A percentile compares a stretch with the other conserved stretches of the same genome.
Evolutionary conservation across 2,797 vertebrate species (phyloP).

Genomic region (Eleutherodactylus coqui): DNA sequence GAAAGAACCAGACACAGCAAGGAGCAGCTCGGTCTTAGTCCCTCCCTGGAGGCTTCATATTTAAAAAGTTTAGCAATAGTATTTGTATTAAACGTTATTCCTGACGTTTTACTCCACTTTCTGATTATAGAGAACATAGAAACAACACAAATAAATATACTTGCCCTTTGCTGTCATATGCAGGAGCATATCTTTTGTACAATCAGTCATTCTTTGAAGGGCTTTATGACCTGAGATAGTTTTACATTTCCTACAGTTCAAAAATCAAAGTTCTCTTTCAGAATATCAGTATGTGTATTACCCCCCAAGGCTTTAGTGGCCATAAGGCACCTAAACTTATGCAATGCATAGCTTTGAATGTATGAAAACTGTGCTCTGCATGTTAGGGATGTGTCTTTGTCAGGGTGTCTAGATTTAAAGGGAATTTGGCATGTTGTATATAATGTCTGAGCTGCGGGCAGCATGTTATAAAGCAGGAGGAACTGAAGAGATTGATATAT

Average conservation of each 20-base stretch:
- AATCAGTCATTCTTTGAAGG: conserved; percentile 13
- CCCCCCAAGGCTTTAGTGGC: too few species aligned
- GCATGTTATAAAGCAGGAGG: too few species aligned
- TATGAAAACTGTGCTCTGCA: too few species aligned
- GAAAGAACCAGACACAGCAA: conserved; percentile 45
- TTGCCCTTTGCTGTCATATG: not conserved
- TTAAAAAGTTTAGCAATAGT: conserved; percentile 35
- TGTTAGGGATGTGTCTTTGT: too few species aligned
- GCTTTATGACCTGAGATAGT: not conserved
- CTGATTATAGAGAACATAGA: not conserved
- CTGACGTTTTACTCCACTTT: conserved; percentile 19
- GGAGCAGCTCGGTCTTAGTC: not conserved
- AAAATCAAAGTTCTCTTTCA: too few species aligned
- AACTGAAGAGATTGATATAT: too few species aligned
- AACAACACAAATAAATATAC: conserved; percentile 31
- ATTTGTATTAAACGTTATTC: conserved; percentile 54
- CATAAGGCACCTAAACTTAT: too few species aligned
- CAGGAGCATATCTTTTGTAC: not conserved
- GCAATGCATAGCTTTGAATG: too few species aligned
- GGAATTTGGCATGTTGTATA: too few species aligned
- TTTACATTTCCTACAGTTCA: not conserved
- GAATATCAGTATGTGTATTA: too few species aligned
- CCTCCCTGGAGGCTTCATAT: conserved; percentile 1
- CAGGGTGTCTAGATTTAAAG: too few species aligned
- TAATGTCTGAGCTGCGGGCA: too few species aligned